These are phyloP conservation scores for Melieria crassipennis DNA, from an alignment of 2,888 invertebrate genomes.

Conservation along the genomic window DNA sequence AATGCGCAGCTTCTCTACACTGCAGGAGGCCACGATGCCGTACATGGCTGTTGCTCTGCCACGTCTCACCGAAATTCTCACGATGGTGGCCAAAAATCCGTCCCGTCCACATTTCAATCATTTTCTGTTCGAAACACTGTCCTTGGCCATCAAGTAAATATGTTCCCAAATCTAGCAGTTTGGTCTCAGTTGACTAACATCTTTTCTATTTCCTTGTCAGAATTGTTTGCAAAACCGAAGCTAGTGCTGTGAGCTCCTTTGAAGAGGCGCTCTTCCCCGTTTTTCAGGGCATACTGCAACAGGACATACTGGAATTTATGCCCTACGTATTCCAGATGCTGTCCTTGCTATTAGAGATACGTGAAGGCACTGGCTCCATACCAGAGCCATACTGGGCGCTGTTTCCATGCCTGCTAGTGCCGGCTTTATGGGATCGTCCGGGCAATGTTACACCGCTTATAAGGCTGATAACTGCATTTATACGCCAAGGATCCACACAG, in stretches of 20 bases:
- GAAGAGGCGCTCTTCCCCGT: slow-evolving; percentile 94
- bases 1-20: slow-evolving; percentile 85
- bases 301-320: slow-evolving; percentile 94
- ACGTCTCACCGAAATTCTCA: slow-evolving; percentile 84
- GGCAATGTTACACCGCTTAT: slow-evolving; percentile 95
- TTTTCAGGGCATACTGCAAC: slow-evolving; percentile 92
- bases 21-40: slow-evolving; percentile 84
- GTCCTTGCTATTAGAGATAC: slow-evolving; percentile 86
- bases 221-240: slow-evolving; percentile 85
- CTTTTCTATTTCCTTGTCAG: slow-evolving; percentile 62
- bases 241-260: slow-evolving; percentile 83
- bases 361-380: slow-evolving; percentile 67
- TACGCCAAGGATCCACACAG: slow-evolving; percentile 76
- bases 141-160: slow-evolving; percentile 84
- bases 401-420: slow-evolving; percentile 89
- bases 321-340: slow-evolving; percentile 99
- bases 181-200: background rate
- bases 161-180: background rate
- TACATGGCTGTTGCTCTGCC: slow-evolving; percentile 83
- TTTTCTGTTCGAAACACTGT: slow-evolving; percentile 95
- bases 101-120: slow-evolving; percentile 98
- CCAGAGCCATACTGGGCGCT: slow-evolving; percentile 89
- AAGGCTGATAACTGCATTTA: slow-evolving; percentile 87
- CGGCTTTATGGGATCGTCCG: slow-evolving; percentile 91
- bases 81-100: slow-evolving; percentile 89